Evolutionary conservation across 2,113 vertebrate genomes (phyloP), one percentile per base, ranked within the genome.

Genomic region (Arvicanthis niloticus): DNA sequence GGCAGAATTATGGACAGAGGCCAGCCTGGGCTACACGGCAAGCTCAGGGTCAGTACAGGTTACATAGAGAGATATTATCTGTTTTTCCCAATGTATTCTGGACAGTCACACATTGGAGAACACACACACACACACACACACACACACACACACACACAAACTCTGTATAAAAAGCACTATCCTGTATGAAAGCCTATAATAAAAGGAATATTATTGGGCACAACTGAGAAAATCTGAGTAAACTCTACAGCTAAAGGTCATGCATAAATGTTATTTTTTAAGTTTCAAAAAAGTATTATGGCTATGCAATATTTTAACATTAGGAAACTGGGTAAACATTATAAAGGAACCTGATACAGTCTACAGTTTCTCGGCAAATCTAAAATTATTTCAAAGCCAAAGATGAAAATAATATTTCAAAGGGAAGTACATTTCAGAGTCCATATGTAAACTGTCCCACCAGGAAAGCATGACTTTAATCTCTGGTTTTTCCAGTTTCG

Each of bases 381-480:
- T 88, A 84, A 86, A 70, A 67, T 96, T 58, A 90, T 85, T 81
- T 92, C n/a, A 70, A 82, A 91, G 48, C 40, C 37, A 93, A 89
- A 88, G 53, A 16, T 84, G 53, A 60, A 82, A 56, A 91, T 85
- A 62, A 12, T 65, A 77, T 68, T 84, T 90, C 65, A 62, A 86
- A 15, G n/a, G 42, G 6, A 86, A 94, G 1, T 31, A 0, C 37
- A 67, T 75, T 87, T 88, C 40, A 62, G 85, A 73, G 65, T 91
- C 58, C 0, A 51, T 60, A 62, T 91, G 1, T 48, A 70, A 96
- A 76, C 8, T 58, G 7, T 67, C 29, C 7, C 19, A 92, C 12
- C 24, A 73, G 16, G 48, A 72, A 91, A 91, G 2, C 22, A 93
- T 3, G 73, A 40, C 45, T 76, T 88, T 5, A 86, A 62, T 56